Conservation (phyloP, 1,140 invertebrate genomes). For the Drosophila jambulina region DNA sequence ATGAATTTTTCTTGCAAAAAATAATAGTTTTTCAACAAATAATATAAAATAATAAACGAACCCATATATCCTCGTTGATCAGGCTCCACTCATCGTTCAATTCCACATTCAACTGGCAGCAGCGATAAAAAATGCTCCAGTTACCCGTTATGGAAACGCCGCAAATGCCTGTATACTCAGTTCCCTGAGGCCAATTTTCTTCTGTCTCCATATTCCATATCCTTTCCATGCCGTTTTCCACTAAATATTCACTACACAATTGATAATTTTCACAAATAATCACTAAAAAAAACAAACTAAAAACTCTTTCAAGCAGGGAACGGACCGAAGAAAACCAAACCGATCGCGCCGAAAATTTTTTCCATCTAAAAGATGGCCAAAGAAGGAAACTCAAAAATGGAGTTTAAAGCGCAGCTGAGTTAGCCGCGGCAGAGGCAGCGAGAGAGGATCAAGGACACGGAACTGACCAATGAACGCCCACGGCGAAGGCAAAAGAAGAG, state of each 20-base stretch:
- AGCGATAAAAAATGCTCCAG: conserved; percentile 56
- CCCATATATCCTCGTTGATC: conserved; percentile 63
- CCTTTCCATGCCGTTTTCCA: not conserved
- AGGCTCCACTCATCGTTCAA: conserved; percentile 56
- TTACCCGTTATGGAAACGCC: conserved; percentile 29
- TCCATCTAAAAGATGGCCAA: not conserved
- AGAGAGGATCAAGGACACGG: not conserved
- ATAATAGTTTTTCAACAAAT: not conserved
- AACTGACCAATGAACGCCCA: not conserved
- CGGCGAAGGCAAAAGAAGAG: not conserved
- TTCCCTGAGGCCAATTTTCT: conserved; percentile 33
- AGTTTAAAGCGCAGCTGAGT: not conserved
- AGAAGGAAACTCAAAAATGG: conserved; percentile 1
- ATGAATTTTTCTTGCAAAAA: not conserved
- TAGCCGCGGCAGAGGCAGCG: not conserved
- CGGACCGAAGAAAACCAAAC: not conserved
- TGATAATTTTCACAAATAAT: not conserved
- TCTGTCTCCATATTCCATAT: conserved; percentile 48
- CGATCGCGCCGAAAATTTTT: not conserved
- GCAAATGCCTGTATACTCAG: not conserved
- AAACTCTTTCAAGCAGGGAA: not conserved
- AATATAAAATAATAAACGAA: conserved; percentile 35
- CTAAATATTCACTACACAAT: too few relatives aligned
- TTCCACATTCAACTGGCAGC: conserved; percentile 46
- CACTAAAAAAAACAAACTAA: not conserved